Percentiles rank a stretch among this genome's conserved stretches.
These are phyloP conservation scores for Tautogolabrus adspersus DNA, from an alignment of 2,113 vertebrate species.

Conservation along the genomic window DNA sequence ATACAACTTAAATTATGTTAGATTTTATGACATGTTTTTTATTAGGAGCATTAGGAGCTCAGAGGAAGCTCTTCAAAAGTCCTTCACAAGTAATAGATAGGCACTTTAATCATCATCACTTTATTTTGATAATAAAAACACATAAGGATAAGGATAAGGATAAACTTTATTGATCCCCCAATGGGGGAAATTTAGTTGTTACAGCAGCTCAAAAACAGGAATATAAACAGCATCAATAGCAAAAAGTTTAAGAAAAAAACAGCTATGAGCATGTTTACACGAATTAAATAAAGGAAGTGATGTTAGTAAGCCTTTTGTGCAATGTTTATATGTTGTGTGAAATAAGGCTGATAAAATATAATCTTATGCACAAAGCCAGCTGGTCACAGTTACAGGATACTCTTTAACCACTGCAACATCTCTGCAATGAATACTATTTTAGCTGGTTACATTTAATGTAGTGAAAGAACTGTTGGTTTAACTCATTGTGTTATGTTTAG, in stretches of 20 bases:
- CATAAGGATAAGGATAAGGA: no score
- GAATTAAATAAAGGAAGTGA: no score
- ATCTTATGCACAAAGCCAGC: not conserved
- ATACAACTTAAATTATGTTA: slow-evolving; percentile 47
- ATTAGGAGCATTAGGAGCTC: slow-evolving; percentile 10
- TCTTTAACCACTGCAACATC: slow-evolving; percentile 2
- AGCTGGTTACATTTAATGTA: not conserved
- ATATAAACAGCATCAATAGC: no score
- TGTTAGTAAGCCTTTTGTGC: not conserved
- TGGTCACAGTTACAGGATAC: not conserved
- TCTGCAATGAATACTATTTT: not conserved
- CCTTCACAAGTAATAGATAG: slow-evolving; percentile 39
- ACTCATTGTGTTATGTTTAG: not conserved
- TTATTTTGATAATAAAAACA: slow-evolving; percentile 14
- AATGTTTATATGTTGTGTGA: not conserved
- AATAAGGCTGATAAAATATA: not conserved
- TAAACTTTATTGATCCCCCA: no score
- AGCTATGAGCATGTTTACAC: no score
- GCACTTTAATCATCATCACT: slow-evolving; percentile 8
- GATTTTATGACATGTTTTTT: slow-evolving; percentile 38
- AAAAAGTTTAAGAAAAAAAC: no score
- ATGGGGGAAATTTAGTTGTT: no score
- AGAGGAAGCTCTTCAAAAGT: slow-evolving; percentile 18
- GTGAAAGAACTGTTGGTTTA: not conserved
- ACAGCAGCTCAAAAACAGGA: no score